phyloP scores from a whole-genome alignment of 2,888 invertebrate species.

The Teleogryllus oceanicus region DNA sequence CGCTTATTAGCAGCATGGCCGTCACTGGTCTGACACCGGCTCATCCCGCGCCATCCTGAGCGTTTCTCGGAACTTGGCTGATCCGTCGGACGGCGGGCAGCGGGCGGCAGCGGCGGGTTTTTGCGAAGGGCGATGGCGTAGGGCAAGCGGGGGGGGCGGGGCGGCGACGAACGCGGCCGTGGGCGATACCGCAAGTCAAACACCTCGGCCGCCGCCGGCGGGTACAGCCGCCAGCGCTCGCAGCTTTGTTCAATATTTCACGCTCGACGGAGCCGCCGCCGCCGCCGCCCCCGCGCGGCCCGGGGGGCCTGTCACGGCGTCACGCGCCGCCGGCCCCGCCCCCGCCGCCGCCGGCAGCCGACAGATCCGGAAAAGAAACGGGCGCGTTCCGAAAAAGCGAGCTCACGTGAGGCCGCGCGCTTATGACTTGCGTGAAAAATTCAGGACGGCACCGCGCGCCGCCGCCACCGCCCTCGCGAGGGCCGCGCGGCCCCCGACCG shows the following conservation, averaged over 20 bases:
- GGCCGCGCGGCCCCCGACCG: not conserved
- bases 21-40: too few species aligned
- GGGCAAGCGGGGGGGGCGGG: too few species aligned
- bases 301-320: constrained; percentile 23
- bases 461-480: too few species aligned
- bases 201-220: too few species aligned
- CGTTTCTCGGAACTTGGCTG: too few species aligned
- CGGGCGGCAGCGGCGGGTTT: too few species aligned
- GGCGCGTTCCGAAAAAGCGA: not conserved
- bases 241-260: constrained; percentile 30
- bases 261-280: constrained; percentile 23
- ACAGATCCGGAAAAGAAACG: constrained; percentile 20
- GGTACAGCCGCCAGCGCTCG: not conserved
- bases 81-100: too few species aligned
- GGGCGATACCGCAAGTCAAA: too few species aligned
- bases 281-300: constrained; percentile 3
- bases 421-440: constrained; percentile 24
- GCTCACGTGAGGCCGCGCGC: constrained; percentile 20
- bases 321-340: not conserved
- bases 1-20: too few species aligned
- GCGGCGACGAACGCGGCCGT: too few species aligned
- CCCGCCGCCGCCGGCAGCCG: not conserved
- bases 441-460: not conserved
- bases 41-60: too few species aligned
- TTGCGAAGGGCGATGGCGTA: too few species aligned